These are phyloP conservation scores for Papilio gigon DNA, from an alignment of 2,888 invertebrate species.

Conservation along the genomic window DNA sequence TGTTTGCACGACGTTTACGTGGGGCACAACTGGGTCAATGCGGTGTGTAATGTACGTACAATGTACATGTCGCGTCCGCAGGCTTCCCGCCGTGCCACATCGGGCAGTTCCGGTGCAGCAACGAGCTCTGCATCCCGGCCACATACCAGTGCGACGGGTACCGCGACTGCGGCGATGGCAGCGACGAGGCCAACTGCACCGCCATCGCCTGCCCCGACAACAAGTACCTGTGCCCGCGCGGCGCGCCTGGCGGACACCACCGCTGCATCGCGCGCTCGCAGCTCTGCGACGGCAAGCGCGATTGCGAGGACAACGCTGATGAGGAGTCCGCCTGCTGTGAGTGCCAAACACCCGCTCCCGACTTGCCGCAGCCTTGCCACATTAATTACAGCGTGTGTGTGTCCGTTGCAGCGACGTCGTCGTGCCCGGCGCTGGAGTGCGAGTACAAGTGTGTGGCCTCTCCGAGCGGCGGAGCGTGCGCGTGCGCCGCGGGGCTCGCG, in stretches of 20 bases:
- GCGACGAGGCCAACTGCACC: constrained; percentile 94
- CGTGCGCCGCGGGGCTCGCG: constrained; percentile 92
- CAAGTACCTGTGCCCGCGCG: constrained; percentile 93
- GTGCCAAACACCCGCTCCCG: constrained; percentile 60
- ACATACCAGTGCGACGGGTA: constrained; percentile 93
- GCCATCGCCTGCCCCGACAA: constrained; percentile 93
- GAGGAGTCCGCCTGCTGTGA: constrained; percentile 94
- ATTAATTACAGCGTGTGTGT: background rate
- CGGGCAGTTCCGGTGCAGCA: constrained; percentile 96
- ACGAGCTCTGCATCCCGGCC: constrained; percentile 95
- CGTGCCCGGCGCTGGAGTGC: constrained; percentile 93
- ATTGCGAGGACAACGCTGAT: constrained; percentile 96
- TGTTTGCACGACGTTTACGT: background rate
- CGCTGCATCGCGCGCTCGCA: constrained; percentile 94
- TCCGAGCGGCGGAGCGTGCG: constrained; percentile 93
- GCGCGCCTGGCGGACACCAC: constrained; percentile 86
- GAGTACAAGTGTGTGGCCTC: constrained; percentile 96
- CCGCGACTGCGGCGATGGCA: constrained; percentile 95
- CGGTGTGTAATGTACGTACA: background rate
- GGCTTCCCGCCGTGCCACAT: constrained; percentile 94
- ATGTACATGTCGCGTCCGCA: constrained; percentile 57
- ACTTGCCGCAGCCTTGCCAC: background rate
- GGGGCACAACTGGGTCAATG: background rate
- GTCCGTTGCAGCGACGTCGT: constrained; percentile 86
- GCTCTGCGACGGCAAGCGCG: constrained; percentile 94